Conservation (phyloP, 2,113 vertebrate genomes). For the Tympanuchus pallidicinctus region DNA sequence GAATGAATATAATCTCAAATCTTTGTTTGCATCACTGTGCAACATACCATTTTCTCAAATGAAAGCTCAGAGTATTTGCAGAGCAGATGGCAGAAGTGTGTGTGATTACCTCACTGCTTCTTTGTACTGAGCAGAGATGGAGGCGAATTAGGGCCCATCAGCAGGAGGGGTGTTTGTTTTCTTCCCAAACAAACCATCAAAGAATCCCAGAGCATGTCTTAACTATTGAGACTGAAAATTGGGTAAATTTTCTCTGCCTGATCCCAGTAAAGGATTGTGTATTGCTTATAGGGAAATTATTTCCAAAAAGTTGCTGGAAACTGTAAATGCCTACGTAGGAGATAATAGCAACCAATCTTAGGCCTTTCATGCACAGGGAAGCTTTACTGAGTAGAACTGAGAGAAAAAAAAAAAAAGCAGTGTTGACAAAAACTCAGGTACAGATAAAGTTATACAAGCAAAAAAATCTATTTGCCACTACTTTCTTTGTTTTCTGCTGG, state of each 20-base stretch:
- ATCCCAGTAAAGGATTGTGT: conserved; percentile 2
- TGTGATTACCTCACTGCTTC: conserved; percentile 47
- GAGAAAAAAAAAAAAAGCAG: neutral
- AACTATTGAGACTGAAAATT: conserved; percentile 44
- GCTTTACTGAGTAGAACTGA: neutral
- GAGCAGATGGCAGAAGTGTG: conserved; percentile 18
- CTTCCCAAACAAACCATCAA: neutral
- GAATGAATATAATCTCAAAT: conserved; percentile 21
- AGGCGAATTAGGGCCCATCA: conserved; percentile 44
- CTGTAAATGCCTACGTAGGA: neutral
- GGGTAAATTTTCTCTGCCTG: neutral
- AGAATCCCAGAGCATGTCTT: conserved; percentile 21
- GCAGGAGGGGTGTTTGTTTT: conserved; percentile 25
- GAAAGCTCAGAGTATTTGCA: conserved; percentile 16
- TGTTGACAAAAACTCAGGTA: neutral
- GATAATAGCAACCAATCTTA: neutral
- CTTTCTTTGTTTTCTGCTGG: neutral
- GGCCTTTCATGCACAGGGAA: neutral
- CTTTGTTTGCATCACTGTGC: conserved; percentile 44
- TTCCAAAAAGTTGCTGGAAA: neutral
- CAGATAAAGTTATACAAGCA: neutral
- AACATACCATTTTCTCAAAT: conserved; percentile 50
- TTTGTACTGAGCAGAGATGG: conserved; percentile 34
- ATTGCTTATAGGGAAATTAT: neutral
- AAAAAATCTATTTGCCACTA: neutral